Percentiles rank a stretch among this genome's conserved stretches.
phyloP scores from a whole-genome alignment of 2,888 invertebrate species.

The Rhodophaea formosa region DNA sequence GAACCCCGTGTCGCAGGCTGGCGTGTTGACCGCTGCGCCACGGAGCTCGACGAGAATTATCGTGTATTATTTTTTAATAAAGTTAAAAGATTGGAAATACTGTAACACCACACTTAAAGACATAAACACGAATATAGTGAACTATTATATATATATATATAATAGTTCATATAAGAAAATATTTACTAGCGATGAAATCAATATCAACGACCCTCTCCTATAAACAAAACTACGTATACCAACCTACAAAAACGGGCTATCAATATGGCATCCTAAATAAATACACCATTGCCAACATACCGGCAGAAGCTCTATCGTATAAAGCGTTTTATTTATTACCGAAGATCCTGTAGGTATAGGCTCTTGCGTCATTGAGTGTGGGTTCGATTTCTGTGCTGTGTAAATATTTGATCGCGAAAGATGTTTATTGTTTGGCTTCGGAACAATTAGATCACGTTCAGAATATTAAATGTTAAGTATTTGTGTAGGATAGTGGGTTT shows the following conservation, averaged over 20 bases:
- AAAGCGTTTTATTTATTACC: constrained; percentile 13
- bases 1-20: no score
- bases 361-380: not conserved
- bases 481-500: not conserved
- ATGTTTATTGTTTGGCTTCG: constrained; percentile 5
- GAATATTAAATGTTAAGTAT: not conserved
- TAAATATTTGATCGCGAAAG: constrained; percentile 13
- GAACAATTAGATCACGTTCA: not conserved
- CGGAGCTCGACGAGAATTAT: no score
- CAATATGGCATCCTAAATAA: constrained; percentile 9
- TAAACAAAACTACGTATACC: not conserved
- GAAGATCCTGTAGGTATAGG: constrained; percentile 8
- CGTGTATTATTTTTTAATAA: no score
- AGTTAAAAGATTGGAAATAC: no score
- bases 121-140: no score
- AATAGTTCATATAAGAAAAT: no score
- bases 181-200: not conserved
- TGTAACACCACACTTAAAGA: no score
- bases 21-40: no score
- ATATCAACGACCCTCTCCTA: not conserved
- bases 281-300: not conserved
- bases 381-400: constrained; percentile 2
- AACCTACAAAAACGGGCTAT: constrained; percentile 1
- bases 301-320: constrained; percentile 7
- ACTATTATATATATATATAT: no score